These are phyloP conservation scores for Micronycteris hirsuta DNA, from an alignment of 2,113 vertebrate genomes.

Conservation along the genomic window DNA sequence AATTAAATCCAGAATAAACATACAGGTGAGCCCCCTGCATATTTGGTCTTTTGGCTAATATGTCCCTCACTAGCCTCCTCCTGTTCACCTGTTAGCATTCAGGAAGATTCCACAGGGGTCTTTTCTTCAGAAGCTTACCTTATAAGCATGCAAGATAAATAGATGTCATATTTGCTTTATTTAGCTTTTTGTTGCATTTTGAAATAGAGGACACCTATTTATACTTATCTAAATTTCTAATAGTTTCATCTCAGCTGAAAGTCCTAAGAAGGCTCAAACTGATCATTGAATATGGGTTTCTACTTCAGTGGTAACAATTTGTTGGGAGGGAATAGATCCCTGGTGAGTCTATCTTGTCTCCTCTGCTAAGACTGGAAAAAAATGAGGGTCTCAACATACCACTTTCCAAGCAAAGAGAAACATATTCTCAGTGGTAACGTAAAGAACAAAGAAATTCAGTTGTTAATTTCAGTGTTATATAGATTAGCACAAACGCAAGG, in stretches of 20 bases:
- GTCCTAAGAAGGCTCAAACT: background rate
- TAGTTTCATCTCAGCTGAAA: background rate
- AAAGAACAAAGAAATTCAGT: background rate
- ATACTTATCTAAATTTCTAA: background rate
- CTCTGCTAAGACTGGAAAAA: background rate
- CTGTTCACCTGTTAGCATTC: background rate
- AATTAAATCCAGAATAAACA: background rate
- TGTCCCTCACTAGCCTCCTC: background rate
- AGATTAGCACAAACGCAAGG: background rate
- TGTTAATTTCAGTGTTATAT: background rate
- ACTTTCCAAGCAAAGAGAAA: background rate
- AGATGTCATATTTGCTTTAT: background rate
- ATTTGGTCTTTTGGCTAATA: background rate
- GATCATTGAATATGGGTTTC: background rate
- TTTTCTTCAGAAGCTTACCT: background rate
- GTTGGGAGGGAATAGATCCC: background rate
- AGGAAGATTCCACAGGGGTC: background rate
- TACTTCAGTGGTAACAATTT: background rate
- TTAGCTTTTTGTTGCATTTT: background rate
- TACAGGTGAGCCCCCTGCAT: background rate
- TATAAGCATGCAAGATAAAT: background rate
- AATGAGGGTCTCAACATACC: background rate
- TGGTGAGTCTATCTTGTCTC: background rate
- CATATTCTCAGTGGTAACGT: background rate
- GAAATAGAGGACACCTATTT: background rate